phyloP scores from a whole-genome alignment of 2,113 vertebrate species.

The Pogonocichla stellata region DNA sequence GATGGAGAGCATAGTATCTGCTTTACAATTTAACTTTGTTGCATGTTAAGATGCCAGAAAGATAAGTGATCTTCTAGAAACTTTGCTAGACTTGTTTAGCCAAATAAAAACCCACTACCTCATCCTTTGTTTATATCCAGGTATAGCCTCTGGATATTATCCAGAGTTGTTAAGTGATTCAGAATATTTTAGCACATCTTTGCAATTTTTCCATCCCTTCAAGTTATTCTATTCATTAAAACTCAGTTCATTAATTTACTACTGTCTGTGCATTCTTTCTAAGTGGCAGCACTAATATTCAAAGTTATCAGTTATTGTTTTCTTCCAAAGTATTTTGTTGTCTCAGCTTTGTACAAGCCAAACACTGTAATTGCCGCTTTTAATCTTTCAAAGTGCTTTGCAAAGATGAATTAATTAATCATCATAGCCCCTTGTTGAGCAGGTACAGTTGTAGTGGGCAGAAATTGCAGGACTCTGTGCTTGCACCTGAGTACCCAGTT shows the following conservation, averaged over 20 bases:
- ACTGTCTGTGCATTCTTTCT: background rate
- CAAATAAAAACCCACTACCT: background rate
- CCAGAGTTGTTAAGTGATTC: background rate
- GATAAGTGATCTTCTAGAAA: background rate
- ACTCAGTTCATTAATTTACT: constrained; percentile 30
- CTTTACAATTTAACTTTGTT: background rate
- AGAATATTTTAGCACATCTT: constrained; percentile 5
- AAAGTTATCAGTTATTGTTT: constrained; percentile 45
- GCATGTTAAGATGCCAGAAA: background rate
- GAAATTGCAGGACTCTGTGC: background rate
- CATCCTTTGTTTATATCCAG: background rate
- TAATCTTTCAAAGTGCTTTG: constrained; percentile 51
- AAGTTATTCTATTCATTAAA: constrained; percentile 31
- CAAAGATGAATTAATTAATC: constrained; percentile 43
- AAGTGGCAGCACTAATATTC: constrained; percentile 17
- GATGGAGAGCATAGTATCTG: background rate
- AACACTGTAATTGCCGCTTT: constrained; percentile 29
- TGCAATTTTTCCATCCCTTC: background rate
- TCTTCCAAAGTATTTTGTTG: constrained; percentile 46
- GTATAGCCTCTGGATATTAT: background rate
- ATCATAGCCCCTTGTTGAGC: background rate
- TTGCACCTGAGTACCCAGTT: background rate
- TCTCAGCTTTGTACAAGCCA: constrained; percentile 57
- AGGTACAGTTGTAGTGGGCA: background rate
- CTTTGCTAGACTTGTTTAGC: background rate